Conservation (phyloP, 2,888 invertebrate species). For the Patella depressa region DNA sequence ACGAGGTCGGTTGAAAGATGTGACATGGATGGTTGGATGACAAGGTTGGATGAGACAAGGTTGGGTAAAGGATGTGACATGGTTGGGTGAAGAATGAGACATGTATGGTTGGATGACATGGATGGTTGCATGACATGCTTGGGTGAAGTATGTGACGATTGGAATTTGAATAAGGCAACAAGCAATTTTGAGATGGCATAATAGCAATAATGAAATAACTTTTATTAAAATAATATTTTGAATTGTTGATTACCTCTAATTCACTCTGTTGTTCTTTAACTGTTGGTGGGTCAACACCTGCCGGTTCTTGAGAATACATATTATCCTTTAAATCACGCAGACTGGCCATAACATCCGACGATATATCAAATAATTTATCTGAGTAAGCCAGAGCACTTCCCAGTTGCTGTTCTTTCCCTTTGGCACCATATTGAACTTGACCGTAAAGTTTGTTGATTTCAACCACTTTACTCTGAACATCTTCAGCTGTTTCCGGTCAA, state of each 20-base stretch:
- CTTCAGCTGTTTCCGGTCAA: slow-evolving; percentile 53
- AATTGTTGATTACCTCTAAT: slow-evolving; percentile 53
- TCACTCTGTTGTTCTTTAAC: slow-evolving; percentile 69
- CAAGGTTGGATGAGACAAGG: no score
- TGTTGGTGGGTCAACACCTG: slow-evolving; percentile 65
- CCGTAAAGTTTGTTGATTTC: slow-evolving; percentile 59
- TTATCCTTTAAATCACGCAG: slow-evolving; percentile 69
- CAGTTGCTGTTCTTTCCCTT: slow-evolving; percentile 55
- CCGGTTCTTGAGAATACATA: slow-evolving; percentile 66
- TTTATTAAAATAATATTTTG: background rate
- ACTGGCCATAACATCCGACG: slow-evolving; percentile 61
- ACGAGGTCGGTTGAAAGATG: no score
- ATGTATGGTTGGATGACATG: no score
- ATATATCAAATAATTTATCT: slow-evolving; percentile 63
- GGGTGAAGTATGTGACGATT: no score
- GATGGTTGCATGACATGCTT: no score
- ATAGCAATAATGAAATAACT: no score
- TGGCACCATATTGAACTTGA: slow-evolving; percentile 50
- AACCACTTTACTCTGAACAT: slow-evolving; percentile 61
- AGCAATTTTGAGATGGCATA: no score
- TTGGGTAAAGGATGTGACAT: no score
- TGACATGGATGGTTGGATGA: no score
- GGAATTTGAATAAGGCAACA: no score
- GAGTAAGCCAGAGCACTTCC: slow-evolving; percentile 59
- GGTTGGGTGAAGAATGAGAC: no score